Conservation (phyloP, 2,113 vertebrate species). For the Notothenia rossii region DNA sequence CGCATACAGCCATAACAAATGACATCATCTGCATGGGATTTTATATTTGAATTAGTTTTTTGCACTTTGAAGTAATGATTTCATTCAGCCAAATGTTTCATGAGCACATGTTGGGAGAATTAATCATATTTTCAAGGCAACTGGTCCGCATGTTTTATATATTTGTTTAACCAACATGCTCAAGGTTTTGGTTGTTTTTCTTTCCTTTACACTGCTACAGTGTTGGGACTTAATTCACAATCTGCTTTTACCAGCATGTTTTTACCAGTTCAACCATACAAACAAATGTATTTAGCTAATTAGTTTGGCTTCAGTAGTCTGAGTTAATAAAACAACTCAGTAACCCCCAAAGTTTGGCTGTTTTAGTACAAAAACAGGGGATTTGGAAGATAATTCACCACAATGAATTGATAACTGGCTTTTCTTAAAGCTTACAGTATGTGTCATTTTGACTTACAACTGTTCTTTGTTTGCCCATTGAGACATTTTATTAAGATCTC, state of each 20-base stretch:
- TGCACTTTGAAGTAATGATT: conserved; percentile 1
- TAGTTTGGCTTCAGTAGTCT: neutral
- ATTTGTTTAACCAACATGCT: conserved; percentile 12
- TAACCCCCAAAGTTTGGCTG: too few species aligned
- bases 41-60: neutral
- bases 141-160: conserved; percentile 10
- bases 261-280: neutral
- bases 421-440: neutral
- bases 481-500: neutral
- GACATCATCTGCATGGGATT: neutral
- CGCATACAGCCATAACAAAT: neutral
- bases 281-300: too few species aligned
- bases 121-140: neutral
- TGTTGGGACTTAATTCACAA: neutral
- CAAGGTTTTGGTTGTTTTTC: neutral
- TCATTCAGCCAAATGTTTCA: conserved; percentile 16
- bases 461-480: neutral
- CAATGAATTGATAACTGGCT: neutral
- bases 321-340: neutral
- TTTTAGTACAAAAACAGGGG: neutral
- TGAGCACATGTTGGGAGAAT: conserved; percentile 10
- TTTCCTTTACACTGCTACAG: neutral
- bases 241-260: neutral
- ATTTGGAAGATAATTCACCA: neutral
- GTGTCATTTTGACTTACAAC: neutral